A percentile compares a stretch with the other conserved stretches of the same genome.
Conservation (phyloP, 2,888 invertebrate genomes). For the Platycheirus rosarum region DNA sequence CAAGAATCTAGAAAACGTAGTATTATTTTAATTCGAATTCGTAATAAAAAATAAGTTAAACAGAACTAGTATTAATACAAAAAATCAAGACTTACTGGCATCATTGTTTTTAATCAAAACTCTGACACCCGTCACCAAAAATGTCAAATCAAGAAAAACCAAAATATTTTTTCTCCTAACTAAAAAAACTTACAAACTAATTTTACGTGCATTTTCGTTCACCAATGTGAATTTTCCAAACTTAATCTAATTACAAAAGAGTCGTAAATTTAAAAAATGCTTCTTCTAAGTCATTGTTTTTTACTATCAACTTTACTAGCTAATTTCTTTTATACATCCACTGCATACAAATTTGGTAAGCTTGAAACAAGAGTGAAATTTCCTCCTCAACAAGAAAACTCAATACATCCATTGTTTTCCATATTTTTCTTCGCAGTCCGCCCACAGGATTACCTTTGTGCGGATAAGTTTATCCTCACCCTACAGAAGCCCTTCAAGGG, state of each 20-base stretch:
- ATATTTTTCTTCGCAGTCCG: conserved; percentile 76
- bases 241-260: conserved; percentile 1
- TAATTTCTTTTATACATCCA: conserved; percentile 38
- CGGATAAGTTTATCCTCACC: conserved; percentile 78
- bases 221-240: conserved; percentile 40
- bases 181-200: conserved; percentile 30
- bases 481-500: conserved; percentile 79
- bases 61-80: too few relatives aligned
- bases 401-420: conserved; percentile 12
- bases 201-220: conserved; percentile 5
- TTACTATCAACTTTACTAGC: conserved; percentile 44
- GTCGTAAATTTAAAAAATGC: conserved; percentile 46
- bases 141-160: conserved; percentile 59
- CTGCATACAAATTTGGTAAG: conserved; percentile 76
- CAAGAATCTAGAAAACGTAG: too few relatives aligned
- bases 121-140: conserved; percentile 52
- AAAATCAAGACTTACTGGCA: too few relatives aligned
- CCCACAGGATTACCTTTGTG: conserved; percentile 79
- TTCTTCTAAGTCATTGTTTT: conserved; percentile 29
- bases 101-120: conserved; percentile 16
- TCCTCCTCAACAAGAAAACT: too few relatives aligned
- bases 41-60: too few relatives aligned
- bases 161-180: conserved; percentile 60
- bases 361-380: not conserved
- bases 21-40: too few relatives aligned